Evolutionary conservation across 2,113 vertebrate species (phyloP).

Genomic region (Bos indicus): DNA sequence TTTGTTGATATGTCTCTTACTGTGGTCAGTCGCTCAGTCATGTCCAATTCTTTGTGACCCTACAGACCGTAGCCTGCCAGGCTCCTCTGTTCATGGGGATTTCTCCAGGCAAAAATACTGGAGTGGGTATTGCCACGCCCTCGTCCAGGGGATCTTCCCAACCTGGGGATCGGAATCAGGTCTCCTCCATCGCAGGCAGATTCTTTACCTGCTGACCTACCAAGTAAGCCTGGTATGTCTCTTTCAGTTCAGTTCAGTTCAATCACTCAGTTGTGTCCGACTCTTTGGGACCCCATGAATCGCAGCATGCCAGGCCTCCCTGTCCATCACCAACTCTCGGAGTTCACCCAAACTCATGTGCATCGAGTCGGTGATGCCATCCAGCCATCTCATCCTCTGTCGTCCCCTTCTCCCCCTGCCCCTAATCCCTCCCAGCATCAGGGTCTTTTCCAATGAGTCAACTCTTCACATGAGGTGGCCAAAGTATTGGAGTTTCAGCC

Average conservation of each 20-base stretch:
- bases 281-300: no score
- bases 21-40: background rate
- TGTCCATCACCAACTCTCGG: no score
- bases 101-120: background rate
- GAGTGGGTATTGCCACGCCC: background rate
- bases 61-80: background rate
- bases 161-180: background rate
- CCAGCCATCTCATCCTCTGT: no score
- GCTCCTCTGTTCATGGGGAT: background rate
- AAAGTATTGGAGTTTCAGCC: no score
- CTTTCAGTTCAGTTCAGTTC: background rate
- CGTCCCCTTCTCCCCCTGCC: no score
- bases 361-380: no score
- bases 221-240: background rate
- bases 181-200: background rate
- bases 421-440: no score
- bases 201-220: background rate
- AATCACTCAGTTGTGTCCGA: accelerated
- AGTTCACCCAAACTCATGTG: no score
- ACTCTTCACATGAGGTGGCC: no score
- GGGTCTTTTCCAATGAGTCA: no score
- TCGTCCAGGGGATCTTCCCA: background rate
- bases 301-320: accelerated
- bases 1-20: background rate
- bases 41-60: background rate